phyloP scores from a whole-genome alignment of 2,888 invertebrate genomes.

The Papilio gigon region DNA sequence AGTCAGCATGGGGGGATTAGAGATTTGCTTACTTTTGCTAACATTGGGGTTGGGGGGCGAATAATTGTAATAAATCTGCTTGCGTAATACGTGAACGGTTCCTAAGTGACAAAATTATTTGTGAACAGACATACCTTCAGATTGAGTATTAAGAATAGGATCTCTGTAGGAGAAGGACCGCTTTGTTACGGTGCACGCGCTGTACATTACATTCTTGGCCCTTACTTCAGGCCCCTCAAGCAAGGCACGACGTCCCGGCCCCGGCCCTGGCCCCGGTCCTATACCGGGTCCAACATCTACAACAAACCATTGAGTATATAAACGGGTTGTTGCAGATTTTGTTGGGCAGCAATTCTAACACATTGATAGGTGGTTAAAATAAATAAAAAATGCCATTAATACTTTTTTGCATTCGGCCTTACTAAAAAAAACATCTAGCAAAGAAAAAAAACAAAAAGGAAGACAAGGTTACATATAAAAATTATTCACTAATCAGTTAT shows the following conservation, averaged over 20 bases:
- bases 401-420: too few species aligned
- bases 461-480: too few species aligned
- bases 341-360: not conserved
- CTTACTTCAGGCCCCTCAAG: slow-evolving; percentile 42
- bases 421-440: too few species aligned
- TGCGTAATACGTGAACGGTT: too few species aligned
- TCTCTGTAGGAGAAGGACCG: slow-evolving; percentile 56
- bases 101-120: not conserved
- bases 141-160: slow-evolving; percentile 47
- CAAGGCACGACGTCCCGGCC: slow-evolving; percentile 44
- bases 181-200: slow-evolving; percentile 55
- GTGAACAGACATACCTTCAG: slow-evolving; percentile 25
- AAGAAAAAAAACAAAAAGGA: too few species aligned
- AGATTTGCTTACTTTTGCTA: too few species aligned
- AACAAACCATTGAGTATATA: slow-evolving; percentile 1
- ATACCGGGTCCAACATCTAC: slow-evolving; percentile 31
- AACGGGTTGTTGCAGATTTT: slow-evolving; percentile 3
- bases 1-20: too few species aligned
- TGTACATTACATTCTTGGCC: slow-evolving; percentile 51
- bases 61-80: too few species aligned
- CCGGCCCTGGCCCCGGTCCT: slow-evolving; percentile 24
- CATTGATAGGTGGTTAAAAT: too few species aligned
- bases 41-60: too few species aligned
- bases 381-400: too few species aligned
- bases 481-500: too few species aligned